Evolutionary conservation across 1,140 invertebrate genomes (phyloP), one percentile per base, ranked within the genome.

Genomic region (Saccostrea echinata): DNA sequence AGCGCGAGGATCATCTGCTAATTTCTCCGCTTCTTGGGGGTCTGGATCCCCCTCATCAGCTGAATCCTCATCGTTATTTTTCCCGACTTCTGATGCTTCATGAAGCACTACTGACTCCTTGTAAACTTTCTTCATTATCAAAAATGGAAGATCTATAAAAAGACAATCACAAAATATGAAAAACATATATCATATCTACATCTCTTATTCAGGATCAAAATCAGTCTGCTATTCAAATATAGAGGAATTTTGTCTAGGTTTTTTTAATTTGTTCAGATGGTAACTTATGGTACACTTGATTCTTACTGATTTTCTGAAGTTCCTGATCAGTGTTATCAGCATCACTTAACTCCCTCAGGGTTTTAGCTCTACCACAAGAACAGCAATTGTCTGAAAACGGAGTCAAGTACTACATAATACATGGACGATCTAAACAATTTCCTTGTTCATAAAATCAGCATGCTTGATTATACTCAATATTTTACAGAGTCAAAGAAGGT

Each of bases 21-120:
- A 24, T 64, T 55, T 55, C 16, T 52, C 33, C 21, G 76, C 64
- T 24, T 88, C 35, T 27, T 84, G 87, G 6, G 84, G 76, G 13
- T 88, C 84, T 24, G 84, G 53, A 11, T 90, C 84, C 18, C 55
- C 57, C 12, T 53, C 52, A 27, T 85, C 30, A 24, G 80, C 86
- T 33, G 57, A 57, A 24, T 90, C 81, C 80, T 89, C 86, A 21
- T 87, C 85, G 21, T 80, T 35, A 16, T 61, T 88, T 89, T 88
- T 88, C 82, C 88, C 86, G 43, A 57, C 88, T 12, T 83, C 84
- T 3, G 94, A 93, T 0, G 94, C 92, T 55, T 95, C 95, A 84
- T 95, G 95, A 0, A 95, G 89, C 16, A 94, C 91, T 35, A 95
- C 93, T 0, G 91, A 90, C 43, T 95, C 94, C 21, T 89, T 92